Conservation (phyloP, 1,140 invertebrate genomes). For the Listronotus oregonensis region DNA sequence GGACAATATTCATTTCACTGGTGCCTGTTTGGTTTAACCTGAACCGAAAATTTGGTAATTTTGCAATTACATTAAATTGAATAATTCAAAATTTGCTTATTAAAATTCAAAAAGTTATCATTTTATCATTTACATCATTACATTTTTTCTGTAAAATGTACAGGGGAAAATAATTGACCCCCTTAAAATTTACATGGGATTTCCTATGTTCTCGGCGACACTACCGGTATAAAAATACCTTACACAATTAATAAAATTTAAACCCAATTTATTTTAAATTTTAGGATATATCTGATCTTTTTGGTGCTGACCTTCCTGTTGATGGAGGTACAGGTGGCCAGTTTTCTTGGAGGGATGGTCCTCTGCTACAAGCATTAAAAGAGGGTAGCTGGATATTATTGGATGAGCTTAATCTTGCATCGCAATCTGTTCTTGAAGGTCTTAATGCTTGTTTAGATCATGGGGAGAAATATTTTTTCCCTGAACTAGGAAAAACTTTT, state of each 20-base stretch:
- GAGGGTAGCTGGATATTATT: slow-evolving; percentile 94
- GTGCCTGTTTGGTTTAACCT: no score
- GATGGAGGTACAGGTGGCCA: slow-evolving; percentile 83
- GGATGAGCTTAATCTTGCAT: slow-evolving; percentile 98
- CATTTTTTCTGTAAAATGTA: no score
- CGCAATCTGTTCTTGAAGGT: slow-evolving; percentile 97
- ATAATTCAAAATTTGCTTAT: no score
- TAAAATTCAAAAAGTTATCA: no score
- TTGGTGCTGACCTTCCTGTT: slow-evolving; percentile 96
- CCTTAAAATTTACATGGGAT: no score
- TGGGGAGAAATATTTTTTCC: slow-evolving; percentile 93
- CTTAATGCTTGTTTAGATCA: slow-evolving; percentile 99
- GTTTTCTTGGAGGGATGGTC: slow-evolving; percentile 96
- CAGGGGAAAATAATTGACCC: no score
- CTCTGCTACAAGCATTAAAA: slow-evolving; percentile 90
- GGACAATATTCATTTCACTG: no score
- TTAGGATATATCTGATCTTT: slow-evolving; percentile 94
- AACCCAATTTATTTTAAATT: slow-evolving; percentile 27
- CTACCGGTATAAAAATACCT: not conserved
- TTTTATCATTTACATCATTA: no score
- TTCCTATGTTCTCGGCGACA: no score
- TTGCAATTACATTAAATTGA: no score
- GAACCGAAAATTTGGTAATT: no score
- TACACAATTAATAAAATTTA: not conserved
- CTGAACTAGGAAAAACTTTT: slow-evolving; percentile 91